These are phyloP conservation scores for Channa striata DNA, from an alignment of 2,797 vertebrate species.

Conservation along the genomic window DNA sequence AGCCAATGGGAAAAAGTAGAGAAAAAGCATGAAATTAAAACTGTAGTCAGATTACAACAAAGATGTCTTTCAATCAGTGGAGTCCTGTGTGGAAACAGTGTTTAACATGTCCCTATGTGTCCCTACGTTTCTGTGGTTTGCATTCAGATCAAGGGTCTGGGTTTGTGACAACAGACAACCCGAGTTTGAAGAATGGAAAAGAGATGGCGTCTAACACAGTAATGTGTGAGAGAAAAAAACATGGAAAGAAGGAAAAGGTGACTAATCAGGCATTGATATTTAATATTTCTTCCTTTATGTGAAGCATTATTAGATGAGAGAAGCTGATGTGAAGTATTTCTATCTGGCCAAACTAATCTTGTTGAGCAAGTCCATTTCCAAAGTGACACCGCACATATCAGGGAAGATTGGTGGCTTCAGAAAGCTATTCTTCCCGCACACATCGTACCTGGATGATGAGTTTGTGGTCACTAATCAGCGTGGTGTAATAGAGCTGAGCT, in stretches of 20 bases:
- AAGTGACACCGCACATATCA: conserved; percentile 52
- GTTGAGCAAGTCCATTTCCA: conserved; percentile 42
- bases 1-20: background rate
- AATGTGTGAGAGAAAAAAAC: conserved; percentile 22
- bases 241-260: conserved; percentile 22
- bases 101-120: conserved; percentile 9
- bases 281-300: conserved; percentile 71
- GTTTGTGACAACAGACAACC: conserved; percentile 31
- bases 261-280: conserved; percentile 57
- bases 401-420: conserved; percentile 27
- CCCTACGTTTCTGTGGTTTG: conserved; percentile 18
- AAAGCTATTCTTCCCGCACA: conserved; percentile 10
- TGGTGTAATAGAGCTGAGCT: conserved; percentile 82
- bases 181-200: conserved; percentile 23
- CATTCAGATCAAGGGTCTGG: conserved; percentile 38
- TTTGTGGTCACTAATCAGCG: conserved; percentile 85
- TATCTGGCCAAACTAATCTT: conserved; percentile 63
- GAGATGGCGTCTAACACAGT: conserved; percentile 18
- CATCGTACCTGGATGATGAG: conserved; percentile 89
- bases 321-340: conserved; percentile 61
- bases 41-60: conserved; percentile 37
- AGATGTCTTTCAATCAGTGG: conserved; percentile 51
- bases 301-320: conserved; percentile 37
- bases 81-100: conserved; percentile 33
- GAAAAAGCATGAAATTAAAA: conserved; percentile 1